Conservation (phyloP, 2,888 invertebrate species). For the Orthonychiurus folsomi region DNA sequence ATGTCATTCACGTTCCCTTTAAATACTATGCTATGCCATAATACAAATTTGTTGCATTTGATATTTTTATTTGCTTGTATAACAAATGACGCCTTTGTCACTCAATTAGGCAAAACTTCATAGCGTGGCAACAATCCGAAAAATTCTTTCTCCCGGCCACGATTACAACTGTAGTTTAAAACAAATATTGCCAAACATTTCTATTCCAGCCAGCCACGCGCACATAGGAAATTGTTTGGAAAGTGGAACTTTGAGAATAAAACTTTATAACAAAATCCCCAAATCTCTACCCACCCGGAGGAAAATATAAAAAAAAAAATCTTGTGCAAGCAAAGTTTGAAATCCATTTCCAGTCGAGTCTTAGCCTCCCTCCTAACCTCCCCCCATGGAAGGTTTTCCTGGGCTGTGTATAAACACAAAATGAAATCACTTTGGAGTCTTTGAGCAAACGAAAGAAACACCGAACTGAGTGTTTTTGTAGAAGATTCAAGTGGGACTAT, state of each 20-base stretch:
- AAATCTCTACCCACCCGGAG: too few species aligned
- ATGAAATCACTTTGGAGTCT: not conserved
- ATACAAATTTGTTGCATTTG: too few species aligned
- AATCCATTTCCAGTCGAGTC: not conserved
- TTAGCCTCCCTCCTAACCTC: not conserved
- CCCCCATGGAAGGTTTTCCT: not conserved
- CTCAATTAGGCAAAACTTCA: not conserved
- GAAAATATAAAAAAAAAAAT: not conserved
- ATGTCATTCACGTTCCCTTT: too few species aligned
- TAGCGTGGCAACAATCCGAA: not conserved
- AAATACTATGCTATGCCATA: too few species aligned
- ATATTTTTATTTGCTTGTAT: too few species aligned
- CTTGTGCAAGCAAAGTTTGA: not conserved
- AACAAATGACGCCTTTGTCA: too few species aligned
- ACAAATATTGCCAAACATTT: too few species aligned
- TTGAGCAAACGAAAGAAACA: not conserved
- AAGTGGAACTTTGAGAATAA: too few species aligned
- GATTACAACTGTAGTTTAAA: too few species aligned
- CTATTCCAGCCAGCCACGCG: too few species aligned
- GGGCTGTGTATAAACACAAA: not conserved
- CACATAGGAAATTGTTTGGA: too few species aligned
- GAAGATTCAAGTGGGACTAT: not conserved
- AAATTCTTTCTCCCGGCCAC: not conserved
- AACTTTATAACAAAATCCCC: too few species aligned
- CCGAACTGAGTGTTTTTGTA: not conserved